Evolutionary conservation across 37 sponge, comb jelly and placozoan genomes (phyloP), one percentile per base, ranked within the genome.

Genomic region (Hormiphora californensis): DNA sequence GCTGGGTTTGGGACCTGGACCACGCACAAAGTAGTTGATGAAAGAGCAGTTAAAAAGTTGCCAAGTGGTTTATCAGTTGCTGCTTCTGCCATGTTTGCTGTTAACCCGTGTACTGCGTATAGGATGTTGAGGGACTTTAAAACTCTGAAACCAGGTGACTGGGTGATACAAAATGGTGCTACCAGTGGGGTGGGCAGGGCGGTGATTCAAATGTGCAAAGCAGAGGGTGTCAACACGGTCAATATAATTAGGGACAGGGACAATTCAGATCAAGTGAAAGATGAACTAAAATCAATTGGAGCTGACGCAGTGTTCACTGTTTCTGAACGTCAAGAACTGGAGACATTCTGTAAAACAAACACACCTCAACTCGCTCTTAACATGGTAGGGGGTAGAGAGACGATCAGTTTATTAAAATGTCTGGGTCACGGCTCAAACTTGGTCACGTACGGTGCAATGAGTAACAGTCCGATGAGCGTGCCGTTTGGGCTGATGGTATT

Each of bases 101-200:
- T 94, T 0, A 96, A 96, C 86, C 96, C 96, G 11, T 67, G 90
- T 36, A 94, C 94, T 59, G 96, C 96, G 28, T 96, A 96, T 55
- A 34, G 96, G 31, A 96, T 96, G 96, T 54, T 96, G 35, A 89
- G 89, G 46, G 96, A 96, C 73, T 96, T 92, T 88, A 89, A 93
- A 32, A 41, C 31, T 0, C 88, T 93, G 19, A 41, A 88, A 39
- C 17, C 31, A 91, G 94, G 94, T 68, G 92, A 90, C 51, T 41
- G 59, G 87, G 43, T 96, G 9, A 89, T 96, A 63, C 96, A 96
- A 57, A 96, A 96, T 90, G 93, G 93, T 39, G 91, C 94, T 51
- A 96, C 94, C 87, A 96, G 96, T 90, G 94, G 89, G 35, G 96
- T 96, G 51, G 96, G 94, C 0, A 90, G 92, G 86, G 69, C 88